phyloP scores from a whole-genome alignment of 2,797 vertebrate genomes.

The Urophycis tenuis region DNA sequence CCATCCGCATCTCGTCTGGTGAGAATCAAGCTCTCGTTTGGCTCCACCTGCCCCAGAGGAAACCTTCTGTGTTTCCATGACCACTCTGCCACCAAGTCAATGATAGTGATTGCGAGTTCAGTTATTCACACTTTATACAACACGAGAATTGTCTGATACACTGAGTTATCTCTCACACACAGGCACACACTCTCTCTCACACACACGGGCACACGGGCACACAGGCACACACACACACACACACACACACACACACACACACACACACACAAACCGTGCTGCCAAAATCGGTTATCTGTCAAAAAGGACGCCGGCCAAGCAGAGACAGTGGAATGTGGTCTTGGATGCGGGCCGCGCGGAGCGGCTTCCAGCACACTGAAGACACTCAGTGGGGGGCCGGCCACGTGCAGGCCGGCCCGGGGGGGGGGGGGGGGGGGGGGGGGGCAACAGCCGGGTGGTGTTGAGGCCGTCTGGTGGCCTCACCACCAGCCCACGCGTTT shows the following conservation, averaged over 20 bases:
- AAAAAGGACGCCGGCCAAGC: too few species aligned
- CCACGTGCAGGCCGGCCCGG: background rate
- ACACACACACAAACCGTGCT: background rate
- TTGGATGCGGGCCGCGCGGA: too few species aligned
- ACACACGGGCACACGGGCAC: background rate
- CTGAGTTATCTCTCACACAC: too few species aligned
- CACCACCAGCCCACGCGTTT: constrained; percentile 21
- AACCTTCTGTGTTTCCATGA: too few species aligned
- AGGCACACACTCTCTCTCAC: too few species aligned
- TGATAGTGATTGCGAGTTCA: too few species aligned
- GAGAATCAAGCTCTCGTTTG: background rate
- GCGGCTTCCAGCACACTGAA: too few species aligned
- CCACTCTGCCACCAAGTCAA: too few species aligned
- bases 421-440: constrained; percentile 1
- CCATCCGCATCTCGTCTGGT: background rate
- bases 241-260: background rate
- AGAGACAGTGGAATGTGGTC: too few species aligned
- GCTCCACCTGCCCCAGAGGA: too few species aligned
- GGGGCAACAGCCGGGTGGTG: constrained; percentile 13
- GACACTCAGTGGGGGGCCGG: background rate
- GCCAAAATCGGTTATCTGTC: background rate
- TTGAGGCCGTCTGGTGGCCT: constrained; percentile 28
- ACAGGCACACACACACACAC: background rate
- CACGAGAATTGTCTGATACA: too few species aligned
- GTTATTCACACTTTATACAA: too few species aligned